Evolutionary conservation across 92 coral and sea anemone species (phyloP), one percentile per base, ranked within the genome.

Genomic region (Zoanthus sociatus): DNA sequence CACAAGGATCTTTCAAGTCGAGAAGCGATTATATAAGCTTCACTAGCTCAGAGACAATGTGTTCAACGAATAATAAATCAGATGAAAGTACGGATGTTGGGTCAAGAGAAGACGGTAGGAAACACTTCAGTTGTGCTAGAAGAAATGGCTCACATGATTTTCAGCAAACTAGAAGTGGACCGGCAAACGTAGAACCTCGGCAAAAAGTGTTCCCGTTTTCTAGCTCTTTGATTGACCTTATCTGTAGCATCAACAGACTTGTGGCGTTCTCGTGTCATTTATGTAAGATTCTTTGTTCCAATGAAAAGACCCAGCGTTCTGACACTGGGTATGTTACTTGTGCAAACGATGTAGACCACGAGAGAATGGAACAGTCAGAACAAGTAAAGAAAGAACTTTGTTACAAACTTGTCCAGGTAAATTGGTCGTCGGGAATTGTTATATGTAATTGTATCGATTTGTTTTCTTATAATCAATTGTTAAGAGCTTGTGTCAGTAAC

Each of bases 231-330:
- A 93, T 97, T 51, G 99, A 97, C 90, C 79, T 91, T 33, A 54
- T 97, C 44, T 88, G 99, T 76, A 92, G 93, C 53, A 79, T 97
- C n/a, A 92, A 95, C 84, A 95, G 99, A 44, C 68, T 95, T 56
- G 87, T 91, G 21, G 77, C 97, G 9, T 95, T 97, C 78, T 92
- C 93, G 2, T 89, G 98, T 90, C 99, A 97, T 82, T 78, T 97
- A 14, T 90, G 95, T 73, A 87, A 92, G 79, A 83, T 97, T 45
- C 88, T 97, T 20, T 93, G 97, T 64, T 94, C 98, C 7, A 81
- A 86, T 48, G 95, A 90, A 76, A 37, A 64, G 13, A 79, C 69
- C 12, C 92, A 71, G 51, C 86, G 60, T 15, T 78, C 53, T 50
- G 89, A 88, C 17, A 70, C 89, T 11, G 86, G 77, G 55, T 68